A percentile compares a stretch with the other conserved stretches of the same genome.
phyloP scores from a whole-genome alignment of 2,888 invertebrate genomes.

The Rhagonycha lutea region DNA sequence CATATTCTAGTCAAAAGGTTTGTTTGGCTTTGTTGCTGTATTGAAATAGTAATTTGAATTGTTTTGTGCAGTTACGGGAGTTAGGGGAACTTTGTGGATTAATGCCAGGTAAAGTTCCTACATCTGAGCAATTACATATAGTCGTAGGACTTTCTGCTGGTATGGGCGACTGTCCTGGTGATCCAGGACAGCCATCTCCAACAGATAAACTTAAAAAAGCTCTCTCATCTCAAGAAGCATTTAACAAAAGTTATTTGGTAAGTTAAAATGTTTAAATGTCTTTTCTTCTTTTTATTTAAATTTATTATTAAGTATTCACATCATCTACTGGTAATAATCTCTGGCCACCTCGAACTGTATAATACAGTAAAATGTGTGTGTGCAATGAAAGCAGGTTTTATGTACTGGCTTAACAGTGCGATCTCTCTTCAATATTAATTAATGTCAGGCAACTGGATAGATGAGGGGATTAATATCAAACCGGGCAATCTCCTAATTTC shows the following conservation, averaged over 20 bases:
- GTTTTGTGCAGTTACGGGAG: constrained; percentile 67
- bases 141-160: constrained; percentile 91
- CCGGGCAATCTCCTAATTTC: too few species aligned
- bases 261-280: constrained; percentile 30
- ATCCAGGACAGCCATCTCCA: constrained; percentile 61
- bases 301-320: too few species aligned
- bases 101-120: constrained; percentile 79
- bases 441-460: too few species aligned
- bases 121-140: constrained; percentile 86
- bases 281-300: too few species aligned
- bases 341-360: too few species aligned
- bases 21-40: background rate
- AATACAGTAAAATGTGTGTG: too few species aligned
- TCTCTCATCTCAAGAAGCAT: constrained; percentile 84
- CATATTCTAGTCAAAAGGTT: constrained; percentile 72
- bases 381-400: too few species aligned
- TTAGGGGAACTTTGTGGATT: constrained; percentile 90
- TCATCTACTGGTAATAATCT: too few species aligned
- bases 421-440: too few species aligned
- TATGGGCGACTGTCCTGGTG: constrained; percentile 75
- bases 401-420: too few species aligned
- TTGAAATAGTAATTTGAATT: background rate
- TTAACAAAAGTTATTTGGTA: constrained; percentile 86
- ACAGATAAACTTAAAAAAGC: constrained; percentile 88
- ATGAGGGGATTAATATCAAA: too few species aligned